These are phyloP conservation scores for Saccostrea glomerata DNA, from an alignment of 1,140 invertebrate species.

Conservation along the genomic window DNA sequence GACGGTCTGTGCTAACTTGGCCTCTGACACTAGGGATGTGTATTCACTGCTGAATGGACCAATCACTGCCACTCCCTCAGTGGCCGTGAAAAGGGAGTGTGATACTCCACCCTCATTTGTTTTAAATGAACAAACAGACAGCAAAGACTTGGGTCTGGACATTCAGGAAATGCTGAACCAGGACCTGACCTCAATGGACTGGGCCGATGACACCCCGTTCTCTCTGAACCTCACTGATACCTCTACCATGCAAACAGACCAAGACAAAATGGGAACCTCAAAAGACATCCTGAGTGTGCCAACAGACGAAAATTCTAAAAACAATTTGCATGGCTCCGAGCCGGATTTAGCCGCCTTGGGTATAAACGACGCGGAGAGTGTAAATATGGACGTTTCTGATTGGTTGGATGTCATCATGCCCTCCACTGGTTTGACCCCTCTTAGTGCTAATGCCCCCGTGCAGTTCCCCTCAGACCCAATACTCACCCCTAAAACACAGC, in stretches of 20 bases:
- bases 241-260: conserved; percentile 51
- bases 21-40: conserved; percentile 38
- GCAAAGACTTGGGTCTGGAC: conserved; percentile 58
- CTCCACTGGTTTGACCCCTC: conserved; percentile 72
- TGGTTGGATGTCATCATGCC: conserved; percentile 86
- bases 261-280: conserved; percentile 51
- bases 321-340: conserved; percentile 57
- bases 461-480: conserved; percentile 82
- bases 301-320: conserved; percentile 51
- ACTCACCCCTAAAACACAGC: conserved; percentile 82
- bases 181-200: conserved; percentile 75
- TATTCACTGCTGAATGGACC: conserved; percentile 47
- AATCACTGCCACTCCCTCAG: background rate
- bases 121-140: conserved; percentile 48
- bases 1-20: background rate
- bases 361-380: conserved; percentile 64
- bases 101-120: conserved; percentile 46
- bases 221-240: conserved; percentile 68
- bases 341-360: conserved; percentile 64
- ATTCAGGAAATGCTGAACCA: conserved; percentile 71
- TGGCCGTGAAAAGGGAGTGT: conserved; percentile 36
- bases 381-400: conserved; percentile 84
- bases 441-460: conserved; percentile 72
- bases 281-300: conserved; percentile 52
- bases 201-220: conserved; percentile 70